Percentiles rank a stretch among this genome's conserved stretches.
Conservation (phyloP, 2,113 vertebrate species). For the Caloenas nicobarica region DNA sequence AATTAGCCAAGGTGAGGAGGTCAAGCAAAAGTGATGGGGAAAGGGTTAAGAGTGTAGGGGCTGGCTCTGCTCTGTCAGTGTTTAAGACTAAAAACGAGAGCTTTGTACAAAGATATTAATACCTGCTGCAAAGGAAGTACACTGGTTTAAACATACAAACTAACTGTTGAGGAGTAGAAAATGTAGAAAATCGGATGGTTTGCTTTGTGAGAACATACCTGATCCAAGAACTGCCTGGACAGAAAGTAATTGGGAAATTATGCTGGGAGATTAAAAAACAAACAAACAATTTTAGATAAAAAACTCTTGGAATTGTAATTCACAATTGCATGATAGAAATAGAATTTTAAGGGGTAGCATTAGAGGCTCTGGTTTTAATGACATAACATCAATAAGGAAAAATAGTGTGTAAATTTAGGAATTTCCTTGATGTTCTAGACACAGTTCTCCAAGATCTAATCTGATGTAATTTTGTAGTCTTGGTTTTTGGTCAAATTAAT, state of each 20-base stretch:
- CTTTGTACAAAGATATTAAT: background rate
- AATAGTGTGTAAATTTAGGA: accelerated
- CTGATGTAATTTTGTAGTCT: background rate
- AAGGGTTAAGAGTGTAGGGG: background rate
- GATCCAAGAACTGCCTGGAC: background rate
- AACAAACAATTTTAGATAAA: background rate
- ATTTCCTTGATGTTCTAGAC: background rate
- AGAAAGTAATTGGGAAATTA: background rate
- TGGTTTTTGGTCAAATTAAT: background rate
- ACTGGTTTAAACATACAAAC: background rate
- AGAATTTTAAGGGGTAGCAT: background rate
- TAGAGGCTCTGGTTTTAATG: background rate
- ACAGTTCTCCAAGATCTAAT: background rate
- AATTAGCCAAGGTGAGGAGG: conserved; percentile 80
- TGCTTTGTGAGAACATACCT: background rate
- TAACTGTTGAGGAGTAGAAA: background rate
- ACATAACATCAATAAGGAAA: background rate
- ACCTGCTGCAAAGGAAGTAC: background rate
- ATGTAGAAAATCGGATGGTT: background rate
- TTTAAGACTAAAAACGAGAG: background rate
- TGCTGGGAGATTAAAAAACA: background rate
- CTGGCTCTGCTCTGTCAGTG: background rate
- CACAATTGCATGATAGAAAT: background rate
- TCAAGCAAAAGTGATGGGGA: background rate
- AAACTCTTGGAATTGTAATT: background rate